Evolutionary conservation across 2,888 invertebrate species (phyloP).

Genomic region (Periphyllus acericola): DNA sequence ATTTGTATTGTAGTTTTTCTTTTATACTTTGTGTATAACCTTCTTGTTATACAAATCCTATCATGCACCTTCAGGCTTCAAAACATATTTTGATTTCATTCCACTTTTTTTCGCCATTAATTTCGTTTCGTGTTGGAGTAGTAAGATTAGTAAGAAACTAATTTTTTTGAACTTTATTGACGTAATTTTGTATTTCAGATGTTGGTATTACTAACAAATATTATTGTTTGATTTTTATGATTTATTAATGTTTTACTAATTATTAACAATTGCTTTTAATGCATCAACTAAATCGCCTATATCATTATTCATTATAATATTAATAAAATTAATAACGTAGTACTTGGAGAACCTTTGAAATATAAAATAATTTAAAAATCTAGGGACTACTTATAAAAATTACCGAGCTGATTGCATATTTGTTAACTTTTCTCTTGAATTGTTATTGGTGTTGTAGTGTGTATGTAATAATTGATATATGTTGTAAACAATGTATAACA

Average conservation of each 20-base stretch:
- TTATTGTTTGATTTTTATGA: neutral
- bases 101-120: slow-evolving; percentile 1
- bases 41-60: slow-evolving; percentile 48
- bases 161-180: neutral
- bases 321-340: no score
- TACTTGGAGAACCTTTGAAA: no score
- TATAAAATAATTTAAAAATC: no score
- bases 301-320: no score
- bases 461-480: neutral
- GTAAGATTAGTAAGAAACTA: neutral
- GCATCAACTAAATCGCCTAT: no score
- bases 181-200: no score
- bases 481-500: neutral
- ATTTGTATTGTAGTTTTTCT: slow-evolving; percentile 61
- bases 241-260: neutral
- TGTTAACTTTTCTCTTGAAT: no score
- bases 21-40: slow-evolving; percentile 51
- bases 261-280: no score
- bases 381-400: no score
- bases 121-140: neutral
- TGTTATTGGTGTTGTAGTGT: no score
- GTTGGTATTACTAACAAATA: neutral
- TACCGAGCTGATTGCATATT: no score
- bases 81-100: slow-evolving; percentile 20
- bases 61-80: slow-evolving; percentile 45